A percentile compares a stretch with the other conserved stretches of the same genome.
Evolutionary conservation across 30 jellyfish, hydroid and myxozoan species (phyloP).

Genomic region (Chironex yamaguchii): DNA sequence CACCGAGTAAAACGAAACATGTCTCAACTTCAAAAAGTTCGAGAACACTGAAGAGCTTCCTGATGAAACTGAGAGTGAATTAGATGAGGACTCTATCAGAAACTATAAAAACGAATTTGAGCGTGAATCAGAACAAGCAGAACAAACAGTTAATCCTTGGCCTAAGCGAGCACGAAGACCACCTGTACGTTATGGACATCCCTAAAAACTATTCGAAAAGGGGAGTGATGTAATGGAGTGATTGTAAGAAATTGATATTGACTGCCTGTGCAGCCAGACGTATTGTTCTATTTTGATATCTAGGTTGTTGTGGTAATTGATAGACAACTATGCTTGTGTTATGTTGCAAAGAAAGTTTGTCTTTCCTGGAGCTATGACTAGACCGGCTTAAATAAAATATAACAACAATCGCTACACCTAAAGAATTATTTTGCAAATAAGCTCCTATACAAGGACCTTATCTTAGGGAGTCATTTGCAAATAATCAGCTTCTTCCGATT

Average conservation of each 20-base stretch:
- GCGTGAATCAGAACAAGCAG: background rate
- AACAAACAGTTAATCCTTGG: background rate
- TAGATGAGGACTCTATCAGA: constrained; percentile 3
- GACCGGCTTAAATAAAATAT: too few relatives aligned
- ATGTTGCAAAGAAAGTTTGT: too few relatives aligned
- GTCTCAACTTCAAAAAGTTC: constrained; percentile 7
- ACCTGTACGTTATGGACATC: background rate
- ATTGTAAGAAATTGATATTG: background rate
- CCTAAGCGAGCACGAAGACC: background rate
- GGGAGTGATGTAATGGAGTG: constrained; percentile 21
- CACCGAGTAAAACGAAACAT: constrained; percentile 2
- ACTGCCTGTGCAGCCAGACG: constrained; percentile 27
- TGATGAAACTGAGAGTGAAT: background rate
- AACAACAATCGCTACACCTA: too few relatives aligned
- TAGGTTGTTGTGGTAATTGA: too few relatives aligned
- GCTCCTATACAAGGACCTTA: too few relatives aligned
- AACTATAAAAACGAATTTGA: background rate
- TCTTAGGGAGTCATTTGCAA: too few relatives aligned
- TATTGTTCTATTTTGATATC: too few relatives aligned
- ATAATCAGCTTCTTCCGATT: too few relatives aligned
- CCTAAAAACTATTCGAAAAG: background rate
- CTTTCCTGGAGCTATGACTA: too few relatives aligned
- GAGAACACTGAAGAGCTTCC: background rate
- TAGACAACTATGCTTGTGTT: too few relatives aligned
- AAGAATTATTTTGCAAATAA: too few relatives aligned